A percentile compares a stretch with the other conserved stretches of the same genome.
Evolutionary conservation across 2,888 invertebrate genomes (phyloP).

Genomic region (Drymonia ruficornis): DNA sequence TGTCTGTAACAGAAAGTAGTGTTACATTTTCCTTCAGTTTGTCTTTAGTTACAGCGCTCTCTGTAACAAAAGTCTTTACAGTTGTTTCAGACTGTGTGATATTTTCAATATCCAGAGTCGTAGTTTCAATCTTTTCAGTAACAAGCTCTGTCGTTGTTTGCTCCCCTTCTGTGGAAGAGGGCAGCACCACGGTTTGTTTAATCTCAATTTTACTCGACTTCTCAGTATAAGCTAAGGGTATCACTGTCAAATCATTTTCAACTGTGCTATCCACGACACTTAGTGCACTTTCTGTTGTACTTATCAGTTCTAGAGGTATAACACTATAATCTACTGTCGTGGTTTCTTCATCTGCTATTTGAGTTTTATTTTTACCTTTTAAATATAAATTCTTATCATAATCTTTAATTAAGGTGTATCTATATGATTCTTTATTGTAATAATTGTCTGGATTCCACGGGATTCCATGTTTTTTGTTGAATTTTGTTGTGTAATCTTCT

Average conservation of each 20-base stretch:
- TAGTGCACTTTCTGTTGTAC: conserved; percentile 67
- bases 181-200: conserved; percentile 60
- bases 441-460: conserved; percentile 59
- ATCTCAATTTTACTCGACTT: conserved; percentile 54
- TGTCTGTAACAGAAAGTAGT: conserved; percentile 18
- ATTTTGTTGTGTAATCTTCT: conserved; percentile 67
- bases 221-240: conserved; percentile 65
- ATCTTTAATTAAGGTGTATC: conserved; percentile 64
- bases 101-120: conserved; percentile 16
- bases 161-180: conserved; percentile 51
- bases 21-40: conserved; percentile 1
- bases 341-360: conserved; percentile 46
- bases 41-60: neutral
- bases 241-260: conserved; percentile 70
- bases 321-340: conserved; percentile 64
- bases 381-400: conserved; percentile 27
- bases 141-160: conserved; percentile 31
- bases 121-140: conserved; percentile 35
- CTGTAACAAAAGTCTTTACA: neutral
- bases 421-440: conserved; percentile 65
- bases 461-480: conserved; percentile 63
- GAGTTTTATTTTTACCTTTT: conserved; percentile 31
- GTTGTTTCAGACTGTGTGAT: conserved; percentile 1
- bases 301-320: conserved; percentile 73
- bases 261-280: conserved; percentile 67